Evolutionary conservation across 2,797 vertebrate species (phyloP), one percentile per base, ranked within the genome.

Genomic region (Macropodus opercularis): DNA sequence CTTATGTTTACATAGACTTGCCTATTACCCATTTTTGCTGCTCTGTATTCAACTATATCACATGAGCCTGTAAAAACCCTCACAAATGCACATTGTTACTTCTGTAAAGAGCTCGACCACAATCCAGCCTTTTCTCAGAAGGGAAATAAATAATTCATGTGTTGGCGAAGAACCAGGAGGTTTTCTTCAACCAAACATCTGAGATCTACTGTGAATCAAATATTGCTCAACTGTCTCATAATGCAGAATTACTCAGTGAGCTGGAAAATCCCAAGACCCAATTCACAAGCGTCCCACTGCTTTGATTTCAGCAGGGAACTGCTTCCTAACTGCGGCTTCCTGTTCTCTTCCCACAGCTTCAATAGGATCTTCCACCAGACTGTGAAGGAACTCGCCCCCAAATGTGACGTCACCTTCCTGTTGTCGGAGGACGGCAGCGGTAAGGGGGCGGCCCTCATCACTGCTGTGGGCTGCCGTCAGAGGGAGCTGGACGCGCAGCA

Each of bases 381-480:
- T 0, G 95, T 97, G 69, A 94, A 92, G 88, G 95, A 97, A 8
- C 93, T 98, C 35, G 93, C 96, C 12, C 96, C 95, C 1, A 94
- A 95, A 79, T 98, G 96, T 3, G 88, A 94, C 0, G 95, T 98
- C 72, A 96, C 88, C 83, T 98, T 98, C 91, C 92, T 97, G 81
- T 91, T 98, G 35, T 98, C 96, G 0, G 96, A 98, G 86, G 96
- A 98, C 0, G 96, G 96, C 41, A 98, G 96, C 0, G 96, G 96
- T 22, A 98, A 98, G 71, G 96, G 96, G n/a, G 96, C 96, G 0
- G 96, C 96, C 1, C 95, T 98, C 52, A 98, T 98, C 92, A 97
- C 95, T 0, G 96, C 96, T 0, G 95, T 97, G 75, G 96, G 95
- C 17, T 95, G 94, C 77, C 93, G 94, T 2, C 94, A 93, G 23